Percentiles rank a stretch among this genome's conserved stretches.
These are phyloP conservation scores for Adela reaumurella DNA, from an alignment of 2,888 invertebrate species.

Conservation along the genomic window DNA sequence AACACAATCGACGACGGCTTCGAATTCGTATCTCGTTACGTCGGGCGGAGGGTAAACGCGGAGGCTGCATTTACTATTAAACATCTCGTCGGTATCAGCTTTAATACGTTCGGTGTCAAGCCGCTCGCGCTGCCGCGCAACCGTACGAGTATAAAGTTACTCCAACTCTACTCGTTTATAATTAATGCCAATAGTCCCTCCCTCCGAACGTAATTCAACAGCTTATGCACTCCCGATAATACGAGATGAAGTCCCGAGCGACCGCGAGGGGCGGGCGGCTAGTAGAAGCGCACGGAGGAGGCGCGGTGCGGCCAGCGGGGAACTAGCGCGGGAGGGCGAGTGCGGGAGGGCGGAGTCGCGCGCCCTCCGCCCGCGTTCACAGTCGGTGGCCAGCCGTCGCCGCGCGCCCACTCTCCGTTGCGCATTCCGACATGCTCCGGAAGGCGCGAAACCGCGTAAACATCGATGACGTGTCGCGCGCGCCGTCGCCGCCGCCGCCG, in stretches of 20 bases:
- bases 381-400: conserved; percentile 52
- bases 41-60: no score
- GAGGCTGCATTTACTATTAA: neutral
- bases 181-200: conserved; percentile 36
- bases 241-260: conserved; percentile 48
- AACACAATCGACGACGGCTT: neutral
- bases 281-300: conserved; percentile 22
- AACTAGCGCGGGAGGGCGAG: conserved; percentile 17
- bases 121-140: no score
- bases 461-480: conserved; percentile 44
- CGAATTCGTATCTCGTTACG: neutral
- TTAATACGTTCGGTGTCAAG: neutral
- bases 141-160: neutral
- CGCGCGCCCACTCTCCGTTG: conserved; percentile 24
- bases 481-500: conserved; percentile 29
- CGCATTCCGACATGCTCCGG: conserved; percentile 30
- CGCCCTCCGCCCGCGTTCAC: conserved; percentile 21
- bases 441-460: conserved; percentile 25
- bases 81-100: neutral
- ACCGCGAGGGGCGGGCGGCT: conserved; percentile 31
- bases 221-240: conserved; percentile 51
- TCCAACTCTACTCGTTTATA: conserved; percentile 27
- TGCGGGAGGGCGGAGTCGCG: conserved; percentile 40
- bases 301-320: conserved; percentile 45
- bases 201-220: conserved; percentile 43